These are phyloP conservation scores for Tragelaphus eurycerus DNA, from an alignment of 2,797 vertebrate genomes.

Conservation along the genomic window DNA sequence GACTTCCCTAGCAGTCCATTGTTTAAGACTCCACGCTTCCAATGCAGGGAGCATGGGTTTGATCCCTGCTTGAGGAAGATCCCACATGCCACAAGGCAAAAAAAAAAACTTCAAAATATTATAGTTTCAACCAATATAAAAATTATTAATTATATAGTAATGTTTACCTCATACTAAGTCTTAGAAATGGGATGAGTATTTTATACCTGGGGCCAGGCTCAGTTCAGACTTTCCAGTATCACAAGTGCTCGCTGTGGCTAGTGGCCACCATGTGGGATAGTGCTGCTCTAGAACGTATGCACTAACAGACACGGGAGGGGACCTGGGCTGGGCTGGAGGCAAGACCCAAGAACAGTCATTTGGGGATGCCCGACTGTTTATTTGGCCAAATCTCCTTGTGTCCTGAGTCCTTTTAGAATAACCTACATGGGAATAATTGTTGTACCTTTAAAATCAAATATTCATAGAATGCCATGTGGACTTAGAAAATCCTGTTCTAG, in stretches of 20 bases:
- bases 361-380: not conserved
- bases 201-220: not conserved
- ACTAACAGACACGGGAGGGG: not conserved
- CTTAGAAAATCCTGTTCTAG: not conserved
- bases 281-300: not conserved
- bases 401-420: not conserved
- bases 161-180: not conserved
- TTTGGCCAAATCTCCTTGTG: not conserved
- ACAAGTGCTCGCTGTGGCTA: not conserved
- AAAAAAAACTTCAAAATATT: not conserved
- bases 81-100: not conserved
- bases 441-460: slow-evolving; percentile 6
- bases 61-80: not conserved
- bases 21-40: not conserved
- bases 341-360: not conserved
- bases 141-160: not conserved
- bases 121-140: not conserved
- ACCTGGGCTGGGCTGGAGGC: not conserved
- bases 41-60: not conserved
- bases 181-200: not conserved
- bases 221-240: not conserved
- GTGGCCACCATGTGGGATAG: not conserved
- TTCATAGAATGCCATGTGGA: not conserved
- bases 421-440: not conserved
- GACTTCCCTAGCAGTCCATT: not conserved